Percentiles rank a stretch among this genome's conserved stretches.
Conservation (phyloP, 2,888 invertebrate genomes). For the Branchinecta sandiegonensis region DNA sequence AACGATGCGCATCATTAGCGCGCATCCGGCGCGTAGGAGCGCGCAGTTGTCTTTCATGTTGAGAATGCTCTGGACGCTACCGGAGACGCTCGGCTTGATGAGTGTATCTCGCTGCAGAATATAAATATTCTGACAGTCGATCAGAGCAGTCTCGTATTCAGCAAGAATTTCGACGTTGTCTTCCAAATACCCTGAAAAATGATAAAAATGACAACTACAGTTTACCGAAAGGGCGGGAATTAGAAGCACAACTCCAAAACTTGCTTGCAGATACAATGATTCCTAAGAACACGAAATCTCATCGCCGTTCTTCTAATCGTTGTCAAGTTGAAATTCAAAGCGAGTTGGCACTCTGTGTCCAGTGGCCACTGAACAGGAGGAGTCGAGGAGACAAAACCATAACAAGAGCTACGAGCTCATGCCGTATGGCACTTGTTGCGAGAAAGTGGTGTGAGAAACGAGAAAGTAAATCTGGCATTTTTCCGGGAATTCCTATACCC, state of each 20-base stretch:
- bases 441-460: too few species aligned
- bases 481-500: too few species aligned
- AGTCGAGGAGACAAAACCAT: too few species aligned
- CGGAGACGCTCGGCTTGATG: conserved; percentile 52
- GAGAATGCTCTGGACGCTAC: conserved; percentile 48
- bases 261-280: too few species aligned
- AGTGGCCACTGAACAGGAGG: too few species aligned
- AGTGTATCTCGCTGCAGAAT: conserved; percentile 53
- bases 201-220: neutral
- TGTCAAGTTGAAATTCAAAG: too few species aligned
- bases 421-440: too few species aligned
- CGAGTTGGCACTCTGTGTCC: too few species aligned
- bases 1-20: conserved; percentile 79
- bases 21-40: conserved; percentile 68
- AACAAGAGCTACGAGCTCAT: too few species aligned
- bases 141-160: conserved; percentile 50
- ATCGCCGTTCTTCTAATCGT: too few species aligned
- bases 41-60: conserved; percentile 58
- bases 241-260: neutral
- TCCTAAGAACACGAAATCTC: too few species aligned
- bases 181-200: conserved; percentile 8
- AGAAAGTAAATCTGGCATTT: too few species aligned
- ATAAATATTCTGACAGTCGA: conserved; percentile 70
- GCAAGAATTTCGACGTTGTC: neutral
- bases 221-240: neutral